phyloP scores from a whole-genome alignment of 2,113 vertebrate species.

The Morone saxatilis region DNA sequence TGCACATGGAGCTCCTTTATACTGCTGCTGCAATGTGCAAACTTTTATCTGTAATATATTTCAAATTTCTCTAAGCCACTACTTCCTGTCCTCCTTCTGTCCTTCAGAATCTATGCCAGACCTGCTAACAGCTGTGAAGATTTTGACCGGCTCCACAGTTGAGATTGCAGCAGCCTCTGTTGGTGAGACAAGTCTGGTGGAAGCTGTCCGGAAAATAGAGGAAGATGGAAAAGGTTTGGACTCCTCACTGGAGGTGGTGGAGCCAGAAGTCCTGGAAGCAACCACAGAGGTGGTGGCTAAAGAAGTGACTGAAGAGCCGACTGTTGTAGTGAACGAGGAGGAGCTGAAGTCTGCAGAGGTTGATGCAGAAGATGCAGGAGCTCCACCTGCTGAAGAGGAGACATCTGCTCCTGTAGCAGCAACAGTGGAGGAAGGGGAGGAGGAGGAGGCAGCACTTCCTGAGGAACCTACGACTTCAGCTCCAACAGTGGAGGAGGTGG shows the following conservation, averaged over 20 bases:
- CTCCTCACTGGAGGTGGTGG: neutral
- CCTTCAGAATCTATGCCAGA: constrained; percentile 56
- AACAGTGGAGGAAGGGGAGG: neutral
- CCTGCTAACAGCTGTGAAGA: constrained; percentile 67
- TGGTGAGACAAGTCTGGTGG: constrained; percentile 48
- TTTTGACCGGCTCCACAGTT: constrained; percentile 46
- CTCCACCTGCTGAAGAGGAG: constrained; percentile 33
- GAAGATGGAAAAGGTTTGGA: constrained; percentile 7
- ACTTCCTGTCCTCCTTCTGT: constrained; percentile 12
- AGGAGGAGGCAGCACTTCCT: neutral
- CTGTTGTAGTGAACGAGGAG: neutral
- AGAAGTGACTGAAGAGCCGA: constrained; percentile 19
- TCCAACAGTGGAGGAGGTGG: neutral
- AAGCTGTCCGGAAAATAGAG: constrained; percentile 46
- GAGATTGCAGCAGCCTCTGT: constrained; percentile 78
- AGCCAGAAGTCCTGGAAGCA: constrained; percentile 14
- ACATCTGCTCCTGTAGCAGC: neutral
- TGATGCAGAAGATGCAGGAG: constrained; percentile 28
- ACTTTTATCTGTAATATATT: neutral
- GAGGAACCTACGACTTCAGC: constrained; percentile 17
- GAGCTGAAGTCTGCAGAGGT: constrained; percentile 36
- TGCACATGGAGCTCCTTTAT: neutral
- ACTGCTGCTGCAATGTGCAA: neutral
- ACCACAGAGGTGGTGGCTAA: neutral
- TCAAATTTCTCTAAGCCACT: constrained; percentile 1